A percentile compares a stretch with the other conserved stretches of the same genome.
Evolutionary conservation across 2,797 vertebrate genomes (phyloP).

Genomic region (Meriones psammophilus): DNA sequence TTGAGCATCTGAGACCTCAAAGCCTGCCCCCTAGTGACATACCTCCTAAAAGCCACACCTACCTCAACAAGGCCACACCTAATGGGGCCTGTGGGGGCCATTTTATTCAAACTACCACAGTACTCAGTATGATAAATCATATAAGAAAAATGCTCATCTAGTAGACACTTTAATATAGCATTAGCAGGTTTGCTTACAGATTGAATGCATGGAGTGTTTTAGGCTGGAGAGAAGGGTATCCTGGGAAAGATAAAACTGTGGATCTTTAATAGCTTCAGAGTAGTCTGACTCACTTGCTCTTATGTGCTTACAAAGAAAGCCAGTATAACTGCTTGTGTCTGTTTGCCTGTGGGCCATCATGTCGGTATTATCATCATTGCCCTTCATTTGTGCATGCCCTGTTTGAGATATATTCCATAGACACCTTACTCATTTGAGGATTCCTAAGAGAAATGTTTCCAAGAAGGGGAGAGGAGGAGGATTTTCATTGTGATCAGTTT

Average conservation of each 20-base stretch:
- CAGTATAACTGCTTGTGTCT: background rate
- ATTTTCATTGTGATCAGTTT: background rate
- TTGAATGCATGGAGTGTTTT: background rate
- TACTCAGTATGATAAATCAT: background rate
- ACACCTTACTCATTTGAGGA: background rate
- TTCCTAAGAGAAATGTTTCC: background rate
- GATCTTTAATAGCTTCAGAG: no score
- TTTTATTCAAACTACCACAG: background rate
- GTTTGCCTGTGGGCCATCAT: accelerated
- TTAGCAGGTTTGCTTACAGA: background rate
- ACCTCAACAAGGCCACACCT: background rate
- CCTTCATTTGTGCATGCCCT: background rate
- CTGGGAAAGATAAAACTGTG: background rate
- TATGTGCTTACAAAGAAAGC: background rate
- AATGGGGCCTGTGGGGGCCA: background rate
- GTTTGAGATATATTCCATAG: background rate
- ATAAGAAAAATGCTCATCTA: background rate
- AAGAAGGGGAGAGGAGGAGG: background rate
- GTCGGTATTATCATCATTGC: no score
- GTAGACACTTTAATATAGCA: background rate
- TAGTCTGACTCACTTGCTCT: background rate
- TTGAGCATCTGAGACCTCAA: background rate
- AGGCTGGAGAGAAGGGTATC: background rate
- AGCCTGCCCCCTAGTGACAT: background rate
- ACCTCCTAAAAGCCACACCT: background rate